Base-by-base conservation (phyloP, 2,888 invertebrate species). In the Dorcus parallelipipedus region DNA sequence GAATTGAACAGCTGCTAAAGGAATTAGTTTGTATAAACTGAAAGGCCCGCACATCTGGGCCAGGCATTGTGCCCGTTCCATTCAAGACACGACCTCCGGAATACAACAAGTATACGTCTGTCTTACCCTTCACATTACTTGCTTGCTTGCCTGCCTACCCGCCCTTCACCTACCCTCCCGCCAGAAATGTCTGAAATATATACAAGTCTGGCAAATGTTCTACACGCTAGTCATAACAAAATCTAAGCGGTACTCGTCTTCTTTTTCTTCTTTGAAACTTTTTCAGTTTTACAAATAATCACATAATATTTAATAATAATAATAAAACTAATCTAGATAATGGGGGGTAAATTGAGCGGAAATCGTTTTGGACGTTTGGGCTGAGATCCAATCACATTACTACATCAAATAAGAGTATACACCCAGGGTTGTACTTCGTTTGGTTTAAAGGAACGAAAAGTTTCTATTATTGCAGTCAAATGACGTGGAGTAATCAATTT, bases 21-120 rank as follows among this genome's bases (percentile, higher is more conserved):
- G 47, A 61, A 61, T 61, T 53, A 61, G 57, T 54, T 42, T 52
- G 53, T 52, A 52, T 55, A 47, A 51, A 51, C 23, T 54, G 57
- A 52, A 55, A 58, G 52, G 53, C 50, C 48, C 54, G 54, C 58
- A 61, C 61, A 61, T 61, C 61, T 61, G 61, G 61, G 54, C 49
- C 56, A 56, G 49, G 58, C 49, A 55, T 55, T 55, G 55, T 55
- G 55, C 43, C 6, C 9, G 55, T 38, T 14, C 41, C 49, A 42
- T 55, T 55, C 49, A 41, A 49, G 23, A 54, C 26, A 26, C 45
- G 9, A 23, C 45, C 9, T 45, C 45, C 45, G 23, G 45, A 45
- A 45, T 20, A 9, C 20, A 20, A 45, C 45, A 45, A 45, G 45
- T 45, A 45, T 45, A 23, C 45, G 9, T 33, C 26, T 33, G 26